Conservation (phyloP, 2,797 vertebrate genomes). For the Sciaenops ocellatus region DNA sequence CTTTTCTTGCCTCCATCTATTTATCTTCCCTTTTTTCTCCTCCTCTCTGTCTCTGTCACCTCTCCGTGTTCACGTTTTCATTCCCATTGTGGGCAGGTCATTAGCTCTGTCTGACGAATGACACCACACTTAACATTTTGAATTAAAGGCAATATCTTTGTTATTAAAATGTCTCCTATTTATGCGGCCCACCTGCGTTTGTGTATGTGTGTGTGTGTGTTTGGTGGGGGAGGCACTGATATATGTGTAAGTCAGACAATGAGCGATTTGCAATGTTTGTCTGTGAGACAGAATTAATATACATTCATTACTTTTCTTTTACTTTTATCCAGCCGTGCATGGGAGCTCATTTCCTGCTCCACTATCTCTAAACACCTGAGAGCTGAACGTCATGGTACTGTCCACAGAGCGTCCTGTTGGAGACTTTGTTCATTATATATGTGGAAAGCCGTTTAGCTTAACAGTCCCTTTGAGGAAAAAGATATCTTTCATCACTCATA, state of each 20-base stretch:
- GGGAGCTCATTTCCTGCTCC: conserved; percentile 17
- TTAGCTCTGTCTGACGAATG: conserved; percentile 54
- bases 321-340: background rate
- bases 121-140: conserved; percentile 36
- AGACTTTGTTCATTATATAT: too few species aligned
- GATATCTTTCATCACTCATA: too few species aligned
- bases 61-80: conserved; percentile 41
- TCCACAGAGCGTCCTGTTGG: background rate
- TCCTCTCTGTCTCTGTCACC: background rate
- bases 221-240: background rate
- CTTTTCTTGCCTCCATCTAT: background rate
- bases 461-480: background rate
- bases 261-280: conserved; percentile 46
- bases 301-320: conserved; percentile 36
- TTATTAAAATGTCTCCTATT: conserved; percentile 54
- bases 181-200: conserved; percentile 18
- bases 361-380: background rate
- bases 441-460: background rate
- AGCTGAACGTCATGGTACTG: background rate
- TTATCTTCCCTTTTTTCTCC: background rate
- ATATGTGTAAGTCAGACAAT: conserved; percentile 25
- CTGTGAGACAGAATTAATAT: conserved; percentile 37
- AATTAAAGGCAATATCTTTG: conserved; percentile 61
- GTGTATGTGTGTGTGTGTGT: background rate
- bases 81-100: conserved; percentile 48